Conservation (phyloP, 2,797 vertebrate genomes). For the Fistularia commersonii region DNA sequence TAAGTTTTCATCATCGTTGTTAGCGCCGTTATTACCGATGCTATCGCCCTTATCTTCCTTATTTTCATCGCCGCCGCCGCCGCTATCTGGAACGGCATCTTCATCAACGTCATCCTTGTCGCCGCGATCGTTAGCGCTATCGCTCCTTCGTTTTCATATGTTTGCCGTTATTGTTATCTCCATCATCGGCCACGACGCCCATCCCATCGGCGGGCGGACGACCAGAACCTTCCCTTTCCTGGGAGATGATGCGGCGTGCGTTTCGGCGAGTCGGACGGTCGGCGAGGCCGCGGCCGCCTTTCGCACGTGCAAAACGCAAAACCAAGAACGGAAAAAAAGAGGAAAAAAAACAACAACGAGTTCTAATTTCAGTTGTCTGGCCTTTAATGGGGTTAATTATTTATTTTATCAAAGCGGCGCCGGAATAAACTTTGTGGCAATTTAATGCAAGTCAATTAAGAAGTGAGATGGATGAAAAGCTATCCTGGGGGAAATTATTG, state of each 20-base stretch:
- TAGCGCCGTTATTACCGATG: constrained; percentile 45
- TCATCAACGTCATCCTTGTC: constrained; percentile 32
- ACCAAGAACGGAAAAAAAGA: constrained; percentile 40
- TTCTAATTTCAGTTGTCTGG: constrained; percentile 69
- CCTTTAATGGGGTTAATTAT: constrained; percentile 76
- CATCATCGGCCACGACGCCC: constrained; percentile 39
- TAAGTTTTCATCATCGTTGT: constrained; percentile 51
- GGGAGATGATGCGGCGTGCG: constrained; percentile 52
- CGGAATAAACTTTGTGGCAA: constrained; percentile 71
- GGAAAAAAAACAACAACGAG: constrained; percentile 39
- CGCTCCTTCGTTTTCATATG: constrained; percentile 38
- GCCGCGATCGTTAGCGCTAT: constrained; percentile 51
- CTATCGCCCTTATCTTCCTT: constrained; percentile 44
- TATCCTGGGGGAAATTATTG: constrained; percentile 75
- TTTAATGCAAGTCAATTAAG: constrained; percentile 75
- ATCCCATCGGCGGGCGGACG: constrained; percentile 36
- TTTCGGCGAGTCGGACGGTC: constrained; percentile 52
- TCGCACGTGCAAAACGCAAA: constrained; percentile 27
- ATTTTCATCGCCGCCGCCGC: constrained; percentile 22
- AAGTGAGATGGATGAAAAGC: constrained; percentile 68
- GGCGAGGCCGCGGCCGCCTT: constrained; percentile 10
- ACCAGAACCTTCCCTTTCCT: constrained; percentile 38
- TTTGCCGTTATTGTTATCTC: constrained; percentile 37
- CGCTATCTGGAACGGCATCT: constrained; percentile 34
- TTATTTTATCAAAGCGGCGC: constrained; percentile 64